Base-by-base conservation (phyloP, 37 sponge, comb jelly and placozoan genomes). In the Axinella damicornis region DNA sequence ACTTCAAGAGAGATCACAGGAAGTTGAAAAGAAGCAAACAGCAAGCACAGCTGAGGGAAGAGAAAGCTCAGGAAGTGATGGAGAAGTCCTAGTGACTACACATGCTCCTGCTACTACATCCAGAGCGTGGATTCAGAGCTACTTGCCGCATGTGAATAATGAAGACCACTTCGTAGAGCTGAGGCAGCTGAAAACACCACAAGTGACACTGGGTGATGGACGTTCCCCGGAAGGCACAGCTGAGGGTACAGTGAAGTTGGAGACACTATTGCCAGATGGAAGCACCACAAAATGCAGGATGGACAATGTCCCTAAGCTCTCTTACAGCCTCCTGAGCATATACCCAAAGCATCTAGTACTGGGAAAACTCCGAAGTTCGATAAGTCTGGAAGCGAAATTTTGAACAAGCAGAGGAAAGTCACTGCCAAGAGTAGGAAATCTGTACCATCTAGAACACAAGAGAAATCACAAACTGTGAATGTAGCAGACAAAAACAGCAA, bases 381-480 rank as follows among this genome's bases (percentile, higher is more conserved):
- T 69, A 65, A 74, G 6, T 21, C 65, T 39, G 73, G 73, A 40
- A 74, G 80, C 57, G 65, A 58, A 73, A 57, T 78, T 17, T n/a
- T 84, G 37, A 77, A 84, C 36, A 28, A 78, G 12, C 28, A 78
- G 27, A 39, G 37, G 17, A 73, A 80, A 0, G 62, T 90, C 17
- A 74, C 74, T 31, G 85, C 81, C 5, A 16, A 65, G 67, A 36
- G 64, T 69, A 0, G 90, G 90, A 74, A 84, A 77, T 41, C 81
- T 90, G 25, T 79, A 84, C 81, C 74, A 84, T 69, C 33, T 90
- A 46, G 75, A 84, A 6, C 75, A 28, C 25, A 69, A 15, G 6
- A 68, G 19, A 88, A 73, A 17, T 22, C 71, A 11, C 69, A 55
- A 35, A 19, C 28, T n/a, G 57, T 54, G 6, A 53, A 68, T n/a